Percentiles rank a stretch among this genome's conserved stretches.
phyloP scores from a whole-genome alignment of 2,797 vertebrate genomes.

The Sebastes taczanowskii region DNA sequence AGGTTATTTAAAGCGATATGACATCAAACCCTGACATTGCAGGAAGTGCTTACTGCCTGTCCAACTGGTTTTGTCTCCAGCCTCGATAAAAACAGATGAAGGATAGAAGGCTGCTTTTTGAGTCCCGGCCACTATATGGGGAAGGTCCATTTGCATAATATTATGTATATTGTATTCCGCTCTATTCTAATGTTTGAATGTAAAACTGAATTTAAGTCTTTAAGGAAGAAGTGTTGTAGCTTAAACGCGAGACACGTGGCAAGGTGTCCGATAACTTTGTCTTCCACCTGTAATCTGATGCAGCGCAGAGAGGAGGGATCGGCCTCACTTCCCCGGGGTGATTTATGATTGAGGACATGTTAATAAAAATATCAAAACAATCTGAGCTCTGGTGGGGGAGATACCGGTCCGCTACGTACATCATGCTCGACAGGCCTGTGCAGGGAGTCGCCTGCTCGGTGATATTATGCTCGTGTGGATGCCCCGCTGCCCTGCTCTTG shows the following conservation, averaged over 20 bases:
- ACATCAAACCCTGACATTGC: constrained; percentile 72
- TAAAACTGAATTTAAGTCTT: constrained; percentile 45
- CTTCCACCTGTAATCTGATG: constrained; percentile 84
- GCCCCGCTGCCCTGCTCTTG: constrained; percentile 51
- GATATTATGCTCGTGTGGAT: constrained; percentile 63
- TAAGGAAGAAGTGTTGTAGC: constrained; percentile 34
- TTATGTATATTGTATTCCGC: constrained; percentile 75
- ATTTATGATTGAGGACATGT: constrained; percentile 89
- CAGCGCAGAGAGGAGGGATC: constrained; percentile 59
- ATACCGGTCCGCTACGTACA: constrained; percentile 82
- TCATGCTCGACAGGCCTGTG: constrained; percentile 81
- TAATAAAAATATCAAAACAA: constrained; percentile 89
- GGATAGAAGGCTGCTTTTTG: constrained; percentile 53
- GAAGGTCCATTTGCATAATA: constrained; percentile 70
- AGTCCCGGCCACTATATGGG: constrained; percentile 4
- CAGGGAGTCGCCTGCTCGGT: constrained; percentile 45
- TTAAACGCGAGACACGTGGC: constrained; percentile 65
- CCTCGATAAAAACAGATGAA: constrained; percentile 70
- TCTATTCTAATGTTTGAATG: constrained; percentile 50
- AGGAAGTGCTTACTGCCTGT: constrained; percentile 70
- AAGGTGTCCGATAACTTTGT: constrained; percentile 79
- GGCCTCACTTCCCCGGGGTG: constrained; percentile 67
- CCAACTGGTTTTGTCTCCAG: constrained; percentile 55
- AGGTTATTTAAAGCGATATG: constrained; percentile 76
- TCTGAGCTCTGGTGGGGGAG: constrained; percentile 84